A percentile compares a stretch with the other conserved stretches of the same genome.
These are phyloP conservation scores for Ctena decussata DNA, from an alignment of 2,888 invertebrate species.

Conservation along the genomic window DNA sequence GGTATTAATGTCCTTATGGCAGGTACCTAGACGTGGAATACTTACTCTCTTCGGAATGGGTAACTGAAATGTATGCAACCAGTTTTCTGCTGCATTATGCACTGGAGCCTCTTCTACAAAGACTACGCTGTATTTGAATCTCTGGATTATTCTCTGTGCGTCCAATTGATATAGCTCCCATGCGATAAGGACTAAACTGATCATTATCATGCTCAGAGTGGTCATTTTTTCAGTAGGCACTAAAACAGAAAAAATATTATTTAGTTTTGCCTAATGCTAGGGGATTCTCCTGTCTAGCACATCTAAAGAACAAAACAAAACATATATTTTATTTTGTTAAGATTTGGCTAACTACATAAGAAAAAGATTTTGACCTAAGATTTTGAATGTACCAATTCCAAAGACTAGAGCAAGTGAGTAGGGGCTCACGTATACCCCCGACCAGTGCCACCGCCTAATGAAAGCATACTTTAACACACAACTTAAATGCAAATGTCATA, in stretches of 20 bases:
- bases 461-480: no score
- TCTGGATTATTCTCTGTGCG: not conserved
- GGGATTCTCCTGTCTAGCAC: not conserved
- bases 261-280: not conserved
- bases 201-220: not conserved
- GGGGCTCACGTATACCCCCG: no score
- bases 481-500: no score
- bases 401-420: no score
- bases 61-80: slow-evolving; percentile 8
- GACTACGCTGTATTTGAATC: not conserved
- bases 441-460: no score
- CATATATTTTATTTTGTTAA: not conserved
- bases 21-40: not conserved
- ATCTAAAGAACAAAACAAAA: not conserved
- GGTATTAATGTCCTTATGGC: not conserved
- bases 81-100: not conserved
- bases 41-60: not conserved
- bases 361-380: not conserved
- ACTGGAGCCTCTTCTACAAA: not conserved
- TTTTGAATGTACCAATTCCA: not conserved
- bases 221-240: not conserved
- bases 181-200: not conserved
- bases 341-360: slow-evolving; percentile 2
- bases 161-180: not conserved
- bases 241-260: not conserved